phyloP scores from a whole-genome alignment of 2,797 vertebrate genomes.

The Pelochelys cantorii region DNA sequence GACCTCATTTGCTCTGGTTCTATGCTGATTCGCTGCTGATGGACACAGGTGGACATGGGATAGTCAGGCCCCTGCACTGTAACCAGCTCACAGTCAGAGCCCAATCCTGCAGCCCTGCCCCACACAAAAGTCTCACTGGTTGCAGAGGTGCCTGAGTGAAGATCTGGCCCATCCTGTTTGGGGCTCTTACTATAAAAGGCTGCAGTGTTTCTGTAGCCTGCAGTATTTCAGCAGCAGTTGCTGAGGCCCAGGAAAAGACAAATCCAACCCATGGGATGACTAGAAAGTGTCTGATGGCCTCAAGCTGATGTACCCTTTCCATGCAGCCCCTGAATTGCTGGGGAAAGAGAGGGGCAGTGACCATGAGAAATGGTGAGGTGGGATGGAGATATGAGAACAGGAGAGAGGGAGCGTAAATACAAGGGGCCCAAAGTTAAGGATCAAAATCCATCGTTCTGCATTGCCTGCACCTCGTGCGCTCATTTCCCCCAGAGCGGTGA shows the following conservation, averaged over 20 bases:
- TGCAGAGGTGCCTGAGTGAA: background rate
- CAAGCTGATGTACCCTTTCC: background rate
- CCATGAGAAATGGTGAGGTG: background rate
- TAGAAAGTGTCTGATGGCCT: background rate
- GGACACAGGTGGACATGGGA: background rate
- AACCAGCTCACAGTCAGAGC: background rate
- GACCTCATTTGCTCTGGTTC: background rate
- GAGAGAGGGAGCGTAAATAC: background rate
- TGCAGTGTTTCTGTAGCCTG: background rate
- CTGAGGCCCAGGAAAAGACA: background rate
- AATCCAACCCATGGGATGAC: background rate
- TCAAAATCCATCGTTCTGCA: background rate
- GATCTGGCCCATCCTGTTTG: background rate
- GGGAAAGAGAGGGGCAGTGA: background rate
- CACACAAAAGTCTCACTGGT: background rate
- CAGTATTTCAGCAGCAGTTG: background rate
- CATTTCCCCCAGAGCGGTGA: background rate
- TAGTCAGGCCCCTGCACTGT: background rate
- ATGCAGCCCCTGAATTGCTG: background rate
- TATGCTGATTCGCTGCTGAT: background rate
- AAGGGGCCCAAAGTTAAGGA: background rate
- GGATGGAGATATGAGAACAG: background rate
- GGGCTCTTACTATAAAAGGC: background rate
- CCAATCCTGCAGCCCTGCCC: background rate
- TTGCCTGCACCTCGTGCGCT: background rate